Percentiles rank a stretch among this genome's conserved stretches.
phyloP scores from a whole-genome alignment of 2,888 invertebrate genomes.

The Lithosia quadra region DNA sequence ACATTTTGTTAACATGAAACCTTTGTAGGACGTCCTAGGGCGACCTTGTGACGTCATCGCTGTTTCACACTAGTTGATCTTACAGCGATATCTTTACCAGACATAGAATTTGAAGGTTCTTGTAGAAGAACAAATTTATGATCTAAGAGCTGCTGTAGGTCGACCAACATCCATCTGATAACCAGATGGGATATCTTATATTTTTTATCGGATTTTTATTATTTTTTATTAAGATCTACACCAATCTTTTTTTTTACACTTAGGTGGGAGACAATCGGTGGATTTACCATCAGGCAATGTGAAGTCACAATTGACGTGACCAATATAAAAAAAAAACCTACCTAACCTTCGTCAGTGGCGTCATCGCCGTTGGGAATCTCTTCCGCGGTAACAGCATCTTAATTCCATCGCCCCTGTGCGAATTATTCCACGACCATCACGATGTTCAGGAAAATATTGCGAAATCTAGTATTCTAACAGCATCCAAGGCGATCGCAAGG shows the following conservation, averaged over 20 bases:
- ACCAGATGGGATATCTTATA: no score
- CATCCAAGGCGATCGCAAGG: constrained; percentile 38
- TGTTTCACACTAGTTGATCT: constrained; percentile 2
- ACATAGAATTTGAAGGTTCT: not conserved
- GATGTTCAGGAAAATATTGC: constrained; percentile 36
- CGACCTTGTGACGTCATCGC: constrained; percentile 23
- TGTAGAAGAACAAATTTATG: not conserved
- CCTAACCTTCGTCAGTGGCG: not conserved
- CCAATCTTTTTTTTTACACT: no score
- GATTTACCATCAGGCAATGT: no score
- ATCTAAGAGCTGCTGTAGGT: no score
- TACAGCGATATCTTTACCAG: not conserved
- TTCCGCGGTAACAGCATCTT: constrained; percentile 9
- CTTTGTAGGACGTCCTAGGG: constrained; percentile 26
- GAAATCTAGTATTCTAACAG: constrained; percentile 43
- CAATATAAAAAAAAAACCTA: no score
- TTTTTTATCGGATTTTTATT: no score
- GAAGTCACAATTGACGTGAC: no score
- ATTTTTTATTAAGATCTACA: no score
- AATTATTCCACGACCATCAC: constrained; percentile 23
- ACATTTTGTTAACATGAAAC: constrained; percentile 50
- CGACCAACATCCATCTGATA: no score
- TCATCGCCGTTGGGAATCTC: not conserved
- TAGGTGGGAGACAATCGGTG: no score
- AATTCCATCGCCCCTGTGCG: constrained; percentile 12